Percentiles rank a stretch among this genome's conserved stretches.
Evolutionary conservation across 1,140 invertebrate genomes (phyloP).

Genomic region (Eriosoma lanigerum): DNA sequence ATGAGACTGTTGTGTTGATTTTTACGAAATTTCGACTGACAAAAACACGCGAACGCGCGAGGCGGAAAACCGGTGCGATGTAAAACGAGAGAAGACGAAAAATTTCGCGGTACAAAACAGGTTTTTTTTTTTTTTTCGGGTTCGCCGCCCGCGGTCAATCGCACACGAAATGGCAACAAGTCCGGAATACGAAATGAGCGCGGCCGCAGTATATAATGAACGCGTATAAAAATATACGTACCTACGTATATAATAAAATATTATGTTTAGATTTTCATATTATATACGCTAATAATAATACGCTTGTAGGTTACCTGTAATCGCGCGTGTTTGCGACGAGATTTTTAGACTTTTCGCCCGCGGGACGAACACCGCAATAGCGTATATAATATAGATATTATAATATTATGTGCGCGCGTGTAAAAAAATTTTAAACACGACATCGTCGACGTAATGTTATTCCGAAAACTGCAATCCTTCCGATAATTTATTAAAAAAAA

Average conservation of each 20-base stretch:
- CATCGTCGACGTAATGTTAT: no score
- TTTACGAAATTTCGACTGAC: background rate
- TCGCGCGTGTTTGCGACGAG: background rate
- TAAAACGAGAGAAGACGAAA: background rate
- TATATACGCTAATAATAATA: constrained; percentile 11
- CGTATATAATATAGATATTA: no score
- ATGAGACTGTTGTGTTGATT: background rate
- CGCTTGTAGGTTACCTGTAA: no score
- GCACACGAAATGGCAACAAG: constrained; percentile 21
- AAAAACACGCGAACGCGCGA: background rate
- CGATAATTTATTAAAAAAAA: no score
- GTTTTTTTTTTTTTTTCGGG: background rate
- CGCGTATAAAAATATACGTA: background rate
- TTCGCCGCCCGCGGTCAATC: background rate
- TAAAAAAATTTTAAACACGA: no score
- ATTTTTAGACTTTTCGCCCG: background rate
- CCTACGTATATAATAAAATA: background rate
- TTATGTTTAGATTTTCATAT: background rate
- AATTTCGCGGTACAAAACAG: constrained; percentile 7
- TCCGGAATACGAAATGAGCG: constrained; percentile 24
- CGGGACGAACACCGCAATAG: background rate
- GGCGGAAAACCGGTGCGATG: background rate
- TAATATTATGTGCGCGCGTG: no score
- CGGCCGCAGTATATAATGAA: background rate
- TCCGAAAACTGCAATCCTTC: no score